A percentile compares a stretch with the other conserved stretches of the same genome.
Evolutionary conservation across 2,797 vertebrate species (phyloP).

Genomic region (Labroides dimidiatus): DNA sequence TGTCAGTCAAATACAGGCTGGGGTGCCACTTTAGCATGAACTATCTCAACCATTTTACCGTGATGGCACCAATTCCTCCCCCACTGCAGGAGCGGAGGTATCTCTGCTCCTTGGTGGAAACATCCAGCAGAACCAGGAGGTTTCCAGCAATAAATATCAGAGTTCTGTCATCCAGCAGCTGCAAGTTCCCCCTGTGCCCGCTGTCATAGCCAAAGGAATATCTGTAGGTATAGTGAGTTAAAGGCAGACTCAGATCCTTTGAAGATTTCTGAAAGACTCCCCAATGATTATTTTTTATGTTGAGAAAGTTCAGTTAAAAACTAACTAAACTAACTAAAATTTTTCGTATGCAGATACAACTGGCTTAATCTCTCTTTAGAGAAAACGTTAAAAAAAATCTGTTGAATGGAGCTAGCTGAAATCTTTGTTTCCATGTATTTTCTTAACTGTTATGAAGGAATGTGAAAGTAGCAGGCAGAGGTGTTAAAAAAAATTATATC

Average conservation of each 20-base stretch:
- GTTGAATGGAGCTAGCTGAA: too few species aligned
- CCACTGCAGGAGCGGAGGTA: constrained; percentile 88
- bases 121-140: constrained; percentile 85
- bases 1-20: background rate
- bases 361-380: too few species aligned
- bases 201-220: constrained; percentile 96
- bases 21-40: background rate
- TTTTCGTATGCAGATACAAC: too few species aligned
- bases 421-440: too few species aligned
- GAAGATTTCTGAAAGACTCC: too few species aligned
- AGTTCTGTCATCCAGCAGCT: constrained; percentile 86
- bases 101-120: constrained; percentile 83
- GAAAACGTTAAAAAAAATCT: too few species aligned
- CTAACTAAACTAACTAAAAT: too few species aligned
- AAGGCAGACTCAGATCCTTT: constrained; percentile 27
- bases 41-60: constrained; percentile 74
- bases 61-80: constrained; percentile 90
- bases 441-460: background rate
- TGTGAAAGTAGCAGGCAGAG: background rate
- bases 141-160: constrained; percentile 92
- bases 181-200: constrained; percentile 87
- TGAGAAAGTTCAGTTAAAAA: too few species aligned
- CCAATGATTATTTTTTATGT: too few species aligned
- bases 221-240: constrained; percentile 71
- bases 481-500: too few species aligned